These are phyloP conservation scores for Drosophila longiperda DNA, from an alignment of 2,888 invertebrate species.

Conservation along the genomic window DNA sequence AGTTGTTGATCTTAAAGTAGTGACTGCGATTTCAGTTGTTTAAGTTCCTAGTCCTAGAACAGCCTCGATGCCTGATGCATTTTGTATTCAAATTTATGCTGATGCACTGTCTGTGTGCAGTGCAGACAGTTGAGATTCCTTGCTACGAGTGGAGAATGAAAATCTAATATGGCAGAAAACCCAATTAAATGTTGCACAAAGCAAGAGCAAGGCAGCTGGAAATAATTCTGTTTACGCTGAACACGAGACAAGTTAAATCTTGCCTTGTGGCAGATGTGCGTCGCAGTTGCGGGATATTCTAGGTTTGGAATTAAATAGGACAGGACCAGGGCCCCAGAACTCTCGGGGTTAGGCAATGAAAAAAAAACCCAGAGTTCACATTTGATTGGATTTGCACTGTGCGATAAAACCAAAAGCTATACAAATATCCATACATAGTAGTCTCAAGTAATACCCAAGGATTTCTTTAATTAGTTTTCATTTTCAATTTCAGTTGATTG, in stretches of 20 bases:
- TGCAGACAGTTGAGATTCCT: slow-evolving; percentile 7
- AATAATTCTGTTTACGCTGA: slow-evolving; percentile 70
- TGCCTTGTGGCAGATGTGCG: slow-evolving; percentile 30
- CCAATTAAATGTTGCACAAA: slow-evolving; percentile 75
- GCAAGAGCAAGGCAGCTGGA: slow-evolving; percentile 60
- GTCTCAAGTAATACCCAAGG: neutral
- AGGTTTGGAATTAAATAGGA: slow-evolving; percentile 5
- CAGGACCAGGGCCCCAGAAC: slow-evolving; percentile 4
- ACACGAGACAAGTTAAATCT: slow-evolving; percentile 74
- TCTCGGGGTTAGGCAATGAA: slow-evolving; percentile 44
- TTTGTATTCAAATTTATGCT: slow-evolving; percentile 57
- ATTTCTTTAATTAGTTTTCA: slow-evolving; percentile 44
- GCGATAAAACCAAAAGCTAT: slow-evolving; percentile 23
- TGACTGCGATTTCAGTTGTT: slow-evolving; percentile 8
- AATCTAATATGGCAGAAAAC: slow-evolving; percentile 79
- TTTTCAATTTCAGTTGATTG: slow-evolving; percentile 20
- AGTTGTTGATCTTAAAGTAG: slow-evolving; percentile 32
- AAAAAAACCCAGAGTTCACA: slow-evolving; percentile 33
- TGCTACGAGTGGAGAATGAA: slow-evolving; percentile 36
- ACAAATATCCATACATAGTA: slow-evolving; percentile 8
- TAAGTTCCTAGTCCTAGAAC: slow-evolving; percentile 4
- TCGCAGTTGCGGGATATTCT: slow-evolving; percentile 48
- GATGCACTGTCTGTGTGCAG: slow-evolving; percentile 1
- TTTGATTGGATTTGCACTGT: slow-evolving; percentile 54
- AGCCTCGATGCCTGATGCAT: neutral